Evolutionary conservation across 2,888 invertebrate species (phyloP).

Genomic region (Tetragonisca angustula): DNA sequence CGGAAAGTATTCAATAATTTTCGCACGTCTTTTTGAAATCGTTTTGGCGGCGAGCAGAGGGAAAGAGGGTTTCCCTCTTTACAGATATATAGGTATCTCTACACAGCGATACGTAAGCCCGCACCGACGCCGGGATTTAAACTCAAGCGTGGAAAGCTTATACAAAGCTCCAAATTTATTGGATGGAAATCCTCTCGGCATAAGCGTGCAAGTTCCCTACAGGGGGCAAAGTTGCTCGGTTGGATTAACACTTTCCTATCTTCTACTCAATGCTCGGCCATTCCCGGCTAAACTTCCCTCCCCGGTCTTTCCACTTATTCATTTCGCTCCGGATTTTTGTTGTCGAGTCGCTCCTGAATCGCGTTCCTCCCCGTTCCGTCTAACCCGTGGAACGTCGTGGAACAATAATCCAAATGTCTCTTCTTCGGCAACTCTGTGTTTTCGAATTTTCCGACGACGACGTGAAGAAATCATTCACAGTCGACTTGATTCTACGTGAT

Average conservation of each 20-base stretch:
- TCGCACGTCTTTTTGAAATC: constrained; percentile 64
- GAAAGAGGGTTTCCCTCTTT: constrained; percentile 67
- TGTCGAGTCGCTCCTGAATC: constrained; percentile 9
- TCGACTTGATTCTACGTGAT: no score
- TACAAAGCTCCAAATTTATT: constrained; percentile 87
- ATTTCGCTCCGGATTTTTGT: constrained; percentile 46
- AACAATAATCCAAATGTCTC: not conserved
- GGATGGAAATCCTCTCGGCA: constrained; percentile 85
- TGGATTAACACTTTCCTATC: constrained; percentile 87
- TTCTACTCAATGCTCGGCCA: constrained; percentile 78
- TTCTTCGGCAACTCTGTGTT: rapidly evolving
- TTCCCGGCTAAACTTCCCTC: constrained; percentile 66
- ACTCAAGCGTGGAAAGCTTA: constrained; percentile 85
- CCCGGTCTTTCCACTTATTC: constrained; percentile 46
- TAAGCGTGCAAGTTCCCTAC: constrained; percentile 82
- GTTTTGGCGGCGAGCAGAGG: constrained; percentile 52
- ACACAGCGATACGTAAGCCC: constrained; percentile 71
- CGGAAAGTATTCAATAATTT: constrained; percentile 60
- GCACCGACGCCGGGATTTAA: constrained; percentile 82
- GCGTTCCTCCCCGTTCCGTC: not conserved
- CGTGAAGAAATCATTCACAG: no score
- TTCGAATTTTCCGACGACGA: constrained; percentile 39
- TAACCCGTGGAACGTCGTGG: not conserved
- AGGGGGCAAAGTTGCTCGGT: constrained; percentile 84
- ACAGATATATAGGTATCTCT: constrained; percentile 68